Base-by-base conservation (phyloP, 2,113 vertebrate species). In the Antennarius striatus region DNA sequence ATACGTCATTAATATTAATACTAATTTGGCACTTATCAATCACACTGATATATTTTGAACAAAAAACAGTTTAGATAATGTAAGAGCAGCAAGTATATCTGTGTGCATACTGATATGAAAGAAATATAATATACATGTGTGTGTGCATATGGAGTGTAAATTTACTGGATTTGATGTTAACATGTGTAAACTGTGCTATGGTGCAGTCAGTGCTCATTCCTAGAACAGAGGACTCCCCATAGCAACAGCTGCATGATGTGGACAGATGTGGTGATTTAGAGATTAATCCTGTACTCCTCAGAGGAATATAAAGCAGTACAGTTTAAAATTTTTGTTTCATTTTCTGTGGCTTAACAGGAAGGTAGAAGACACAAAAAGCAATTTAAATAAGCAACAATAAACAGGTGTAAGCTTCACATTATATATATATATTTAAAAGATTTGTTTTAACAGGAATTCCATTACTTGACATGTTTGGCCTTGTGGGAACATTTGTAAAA, bases 261-360 rank as follows among this genome's bases (percentile, higher is more conserved):
- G 67, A 82, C 83, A 84, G 71, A 87, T 88, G 78, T 77, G 59
- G 62, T 66, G 68, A 77, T 82, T 59, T 75, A 69, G 67, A 49
- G 84, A 83, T 89, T 77, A 78, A 76, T 51, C 48, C 45, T 75
- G 47, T n/a, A 56, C 45, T 75, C 64, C 17, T 40, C 45, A 69
- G 45, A 77, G 60, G 68, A 80, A 87, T 82, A 53, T 50, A 11
- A 40, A 3, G 42, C 8, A 2, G 51, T n/a, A 15, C 8, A 36
- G 39, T 3, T 5, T 32, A 16, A 6, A 52, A 29, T 59, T 16
- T 14, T 71, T 71, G 49, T n/a, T 56, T 68, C 0, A 39, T 10
- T 53, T 64, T 53, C 52, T 1, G 48, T 17, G 8, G 39, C 12
- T 15, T 48, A 29, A 36, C 4, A 15, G 7, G 6, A 66, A 51